Base-by-base conservation (phyloP, 2,888 invertebrate genomes). In the Eucriotettix oculatus region DNA sequence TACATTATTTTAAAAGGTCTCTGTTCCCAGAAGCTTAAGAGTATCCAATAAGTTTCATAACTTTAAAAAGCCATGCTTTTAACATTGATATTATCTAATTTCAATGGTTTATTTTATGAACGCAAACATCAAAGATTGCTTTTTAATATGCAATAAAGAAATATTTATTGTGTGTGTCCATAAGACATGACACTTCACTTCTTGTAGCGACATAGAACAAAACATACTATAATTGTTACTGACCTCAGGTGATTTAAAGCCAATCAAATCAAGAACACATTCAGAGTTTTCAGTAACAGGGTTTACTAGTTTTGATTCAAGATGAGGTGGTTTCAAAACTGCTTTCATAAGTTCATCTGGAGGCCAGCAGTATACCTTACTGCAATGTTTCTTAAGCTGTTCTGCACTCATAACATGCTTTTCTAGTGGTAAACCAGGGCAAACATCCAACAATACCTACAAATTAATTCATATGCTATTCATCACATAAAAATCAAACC, bases 351-450 rank as follows among this genome's bases (percentile, higher is more conserved):
- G 67, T 10, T 69, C 65, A 58, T 73, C 72, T 3, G 75, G 73
- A 29, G 72, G 68, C 66, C 74, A 76, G 62, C 71, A 72, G 62
- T 71, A 72, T 0, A 73, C 70, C 12, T 72, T 70, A 16, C 67
- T 67, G 52, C 69, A 68, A 64, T 79, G 74, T 63, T 73, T 72
- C 56, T 75, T 73, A 59, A 84, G 70, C 66, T 83, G 81, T 55
- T 74, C 73, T 14, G 81, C 76, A 68, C 85, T 85, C 54, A 87
- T 72, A 67, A 83, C 77, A 68, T 84, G 82, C 62, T 79, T 77
- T 70, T 86, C 84, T 16, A 84, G 69, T 58, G 80, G 70, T 67
- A 87, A 74, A 14, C 85, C 86, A 1, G 87, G 87, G 65, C 83
- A 83, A 56, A 85, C 79, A 67, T 80, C 78, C 57, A 76, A 72